Evolutionary conservation across 2,888 invertebrate species (phyloP).

Genomic region (Tolmerus cingulatus): DNA sequence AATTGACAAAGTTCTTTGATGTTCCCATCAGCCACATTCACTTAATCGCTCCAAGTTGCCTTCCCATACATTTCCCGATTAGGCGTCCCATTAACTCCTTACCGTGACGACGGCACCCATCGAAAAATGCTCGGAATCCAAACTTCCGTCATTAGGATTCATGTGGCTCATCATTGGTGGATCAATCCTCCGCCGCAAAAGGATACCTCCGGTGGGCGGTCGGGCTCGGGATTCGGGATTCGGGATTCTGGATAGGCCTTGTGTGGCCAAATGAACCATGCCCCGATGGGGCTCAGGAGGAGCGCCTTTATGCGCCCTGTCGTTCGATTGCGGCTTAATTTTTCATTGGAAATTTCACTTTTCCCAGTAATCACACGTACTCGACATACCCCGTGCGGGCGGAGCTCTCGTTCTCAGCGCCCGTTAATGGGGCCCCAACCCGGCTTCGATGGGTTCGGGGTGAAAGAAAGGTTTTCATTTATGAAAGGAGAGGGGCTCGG

Average conservation of each 20-base stretch:
- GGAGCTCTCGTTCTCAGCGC: background rate
- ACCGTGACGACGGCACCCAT: slow-evolving; percentile 5
- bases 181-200: background rate
- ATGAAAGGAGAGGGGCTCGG: background rate
- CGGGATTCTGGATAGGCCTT: background rate
- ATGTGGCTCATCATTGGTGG: slow-evolving; percentile 29
- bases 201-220: background rate
- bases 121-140: slow-evolving; percentile 36
- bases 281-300: background rate
- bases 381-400: background rate
- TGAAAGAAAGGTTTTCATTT: background rate
- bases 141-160: slow-evolving; percentile 39
- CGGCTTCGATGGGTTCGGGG: background rate
- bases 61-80: slow-evolving; percentile 29
- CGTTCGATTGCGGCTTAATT: slow-evolving; percentile 32
- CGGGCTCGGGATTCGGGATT: background rate
- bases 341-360: slow-evolving; percentile 33
- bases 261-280: slow-evolving; percentile 26
- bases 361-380: slow-evolving; percentile 22
- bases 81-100: slow-evolving; percentile 40
- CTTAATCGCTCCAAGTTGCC: slow-evolving; percentile 19
- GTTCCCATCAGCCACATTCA: slow-evolving; percentile 38
- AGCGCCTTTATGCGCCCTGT: background rate
- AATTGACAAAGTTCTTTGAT: slow-evolving; percentile 32
- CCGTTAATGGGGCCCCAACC: background rate